A percentile compares a stretch with the other conserved stretches of the same genome.
phyloP scores from a whole-genome alignment of 1,140 invertebrate species.

The Caenorhabditis inopinata region DNA sequence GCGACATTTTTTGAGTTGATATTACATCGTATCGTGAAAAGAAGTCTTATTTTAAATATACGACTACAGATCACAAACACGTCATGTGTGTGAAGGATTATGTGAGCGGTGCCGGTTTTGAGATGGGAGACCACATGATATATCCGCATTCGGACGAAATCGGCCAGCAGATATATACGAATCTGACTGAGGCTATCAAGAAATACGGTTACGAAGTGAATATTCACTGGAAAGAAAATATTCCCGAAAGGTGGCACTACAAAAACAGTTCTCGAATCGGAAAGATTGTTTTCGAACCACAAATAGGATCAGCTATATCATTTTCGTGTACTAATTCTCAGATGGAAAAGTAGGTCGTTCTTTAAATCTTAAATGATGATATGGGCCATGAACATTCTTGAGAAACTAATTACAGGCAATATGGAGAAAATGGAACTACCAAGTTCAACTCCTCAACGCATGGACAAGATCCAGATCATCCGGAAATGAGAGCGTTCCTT shows the following conservation, averaged over 20 bases:
- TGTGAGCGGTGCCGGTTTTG: constrained; percentile 7
- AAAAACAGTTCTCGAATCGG: constrained; percentile 29
- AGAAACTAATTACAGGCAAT: constrained; percentile 22
- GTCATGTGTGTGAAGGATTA: constrained; percentile 41
- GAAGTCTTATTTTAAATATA: too few species aligned
- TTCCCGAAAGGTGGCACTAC: constrained; percentile 41
- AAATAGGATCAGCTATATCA: constrained; percentile 37
- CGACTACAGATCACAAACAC: constrained; percentile 30
- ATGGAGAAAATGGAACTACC: constrained; percentile 19
- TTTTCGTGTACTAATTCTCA: constrained; percentile 16
- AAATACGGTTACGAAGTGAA: constrained; percentile 34
- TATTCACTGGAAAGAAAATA: constrained; percentile 37
- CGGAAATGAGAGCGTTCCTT: constrained; percentile 41
- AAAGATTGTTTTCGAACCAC: constrained; percentile 33
- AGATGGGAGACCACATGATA: constrained; percentile 45
- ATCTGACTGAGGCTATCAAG: constrained; percentile 35
- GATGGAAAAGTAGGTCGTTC: constrained; percentile 18
- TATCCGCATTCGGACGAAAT: constrained; percentile 35
- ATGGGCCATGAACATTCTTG: too few species aligned
- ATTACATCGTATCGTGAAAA: too few species aligned
- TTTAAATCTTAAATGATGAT: too few species aligned
- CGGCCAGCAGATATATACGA: constrained; percentile 29
- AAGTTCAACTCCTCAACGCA: constrained; percentile 46
- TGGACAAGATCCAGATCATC: constrained; percentile 38
- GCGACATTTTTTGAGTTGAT: too few species aligned